Percentiles rank a stretch among this genome's conserved stretches.
Evolutionary conservation across 1,140 invertebrate species (phyloP).

Genomic region (Onthophagus taurus): DNA sequence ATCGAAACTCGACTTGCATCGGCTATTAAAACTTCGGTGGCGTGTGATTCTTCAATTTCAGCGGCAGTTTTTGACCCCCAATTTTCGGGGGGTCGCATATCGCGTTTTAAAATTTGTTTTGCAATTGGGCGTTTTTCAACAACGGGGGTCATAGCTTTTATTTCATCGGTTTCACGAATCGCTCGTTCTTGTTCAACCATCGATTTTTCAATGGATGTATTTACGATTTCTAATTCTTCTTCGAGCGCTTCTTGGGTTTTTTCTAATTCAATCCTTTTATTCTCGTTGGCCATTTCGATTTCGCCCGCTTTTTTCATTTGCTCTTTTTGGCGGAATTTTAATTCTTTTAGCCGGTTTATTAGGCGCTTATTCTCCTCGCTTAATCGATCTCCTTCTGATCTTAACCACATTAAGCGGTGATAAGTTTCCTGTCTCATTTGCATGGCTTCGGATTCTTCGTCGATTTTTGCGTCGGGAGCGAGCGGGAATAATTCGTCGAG

Average conservation of each 20-base stretch:
- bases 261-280: slow-evolving; percentile 14
- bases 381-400: slow-evolving; percentile 18
- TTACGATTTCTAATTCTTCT: slow-evolving; percentile 17
- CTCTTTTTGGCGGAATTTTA: slow-evolving; percentile 16
- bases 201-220: slow-evolving; percentile 15
- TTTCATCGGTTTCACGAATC: slow-evolving; percentile 3
- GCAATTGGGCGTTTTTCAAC: neutral
- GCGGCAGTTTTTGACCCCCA: slow-evolving; percentile 17
- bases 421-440: slow-evolving; percentile 19
- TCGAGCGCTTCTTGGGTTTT: slow-evolving; percentile 13
- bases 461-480: neutral
- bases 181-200: slow-evolving; percentile 14
- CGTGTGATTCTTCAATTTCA: slow-evolving; percentile 12
- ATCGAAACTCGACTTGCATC: slow-evolving; percentile 14
- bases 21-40: neutral
- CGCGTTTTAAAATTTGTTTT: neutral
- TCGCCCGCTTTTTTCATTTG: slow-evolving; percentile 9
- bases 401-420: slow-evolving; percentile 19
- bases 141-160: neutral
- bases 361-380: slow-evolving; percentile 16
- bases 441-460: slow-evolving; percentile 12
- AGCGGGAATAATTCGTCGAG: slow-evolving; percentile 22
- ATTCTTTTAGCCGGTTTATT: slow-evolving; percentile 16
- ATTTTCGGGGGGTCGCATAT: neutral
- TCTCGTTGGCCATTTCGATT: slow-evolving; percentile 15